Percentiles rank a stretch among this genome's conserved stretches.
Conservation (phyloP, 2,113 vertebrate species). For the Glaucomys volans region DNA sequence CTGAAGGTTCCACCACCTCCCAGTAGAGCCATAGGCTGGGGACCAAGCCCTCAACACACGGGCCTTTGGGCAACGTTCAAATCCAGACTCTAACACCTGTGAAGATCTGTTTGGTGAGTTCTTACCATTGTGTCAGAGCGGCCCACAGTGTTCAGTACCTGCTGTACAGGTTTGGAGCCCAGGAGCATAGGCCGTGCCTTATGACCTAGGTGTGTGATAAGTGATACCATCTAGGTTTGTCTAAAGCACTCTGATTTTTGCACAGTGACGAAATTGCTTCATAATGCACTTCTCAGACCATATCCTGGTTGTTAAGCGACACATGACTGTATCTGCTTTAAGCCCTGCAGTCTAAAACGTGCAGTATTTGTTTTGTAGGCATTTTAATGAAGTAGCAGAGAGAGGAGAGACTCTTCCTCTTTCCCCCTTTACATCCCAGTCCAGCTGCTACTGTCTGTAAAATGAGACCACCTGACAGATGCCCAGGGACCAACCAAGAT, state of each 20-base stretch:
- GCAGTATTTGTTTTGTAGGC: neutral
- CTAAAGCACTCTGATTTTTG: neutral
- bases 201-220: no score
- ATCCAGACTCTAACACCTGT: neutral
- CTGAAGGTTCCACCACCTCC: neutral
- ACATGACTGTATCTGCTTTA: neutral
- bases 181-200: no score
- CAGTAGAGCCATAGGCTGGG: neutral
- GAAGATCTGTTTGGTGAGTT: neutral
- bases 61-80: neutral
- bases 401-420: neutral
- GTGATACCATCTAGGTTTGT: neutral
- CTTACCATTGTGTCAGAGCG: neutral
- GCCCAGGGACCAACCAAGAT: no score
- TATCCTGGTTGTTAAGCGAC: neutral
- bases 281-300: neutral
- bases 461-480: neutral
- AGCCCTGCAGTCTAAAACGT: neutral
- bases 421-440: neutral
- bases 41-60: neutral
- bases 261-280: neutral
- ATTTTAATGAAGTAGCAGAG: slow-evolving; percentile 6
- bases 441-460: neutral
- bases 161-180: neutral
- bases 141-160: neutral